Conservation (phyloP, 2,888 invertebrate genomes). For the Polydrusus tereticollis region DNA sequence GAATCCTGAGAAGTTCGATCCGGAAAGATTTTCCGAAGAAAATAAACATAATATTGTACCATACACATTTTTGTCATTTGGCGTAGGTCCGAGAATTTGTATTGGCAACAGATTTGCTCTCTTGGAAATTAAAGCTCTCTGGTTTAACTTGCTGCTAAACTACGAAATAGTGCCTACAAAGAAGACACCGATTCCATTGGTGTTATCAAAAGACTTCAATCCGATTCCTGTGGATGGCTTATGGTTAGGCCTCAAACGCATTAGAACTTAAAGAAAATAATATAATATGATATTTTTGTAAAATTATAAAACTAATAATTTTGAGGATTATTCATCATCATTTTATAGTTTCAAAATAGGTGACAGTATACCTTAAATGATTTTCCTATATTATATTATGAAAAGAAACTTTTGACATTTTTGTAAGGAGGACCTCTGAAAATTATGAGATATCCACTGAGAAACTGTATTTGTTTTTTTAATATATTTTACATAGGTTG, state of each 20-base stretch:
- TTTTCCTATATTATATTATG: no score
- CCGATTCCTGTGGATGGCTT: slow-evolving; percentile 54
- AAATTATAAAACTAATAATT: no score
- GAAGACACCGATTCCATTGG: slow-evolving; percentile 32
- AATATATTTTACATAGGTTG: no score
- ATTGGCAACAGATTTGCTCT: slow-evolving; percentile 53
- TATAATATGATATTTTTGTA: no score
- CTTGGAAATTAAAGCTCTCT: slow-evolving; percentile 50
- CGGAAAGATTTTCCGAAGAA: slow-evolving; percentile 44
- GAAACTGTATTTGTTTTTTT: no score
- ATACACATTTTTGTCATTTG: slow-evolving; percentile 70
- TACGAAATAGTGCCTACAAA: slow-evolving; percentile 57
- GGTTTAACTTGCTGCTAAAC: slow-evolving; percentile 56
- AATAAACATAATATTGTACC: slow-evolving; percentile 66
- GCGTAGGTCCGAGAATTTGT: slow-evolving; percentile 68
- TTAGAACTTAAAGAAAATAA: neutral
- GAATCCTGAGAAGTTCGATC: neutral
- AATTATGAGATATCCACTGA: no score
- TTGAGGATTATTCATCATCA: no score
- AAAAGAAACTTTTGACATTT: no score
- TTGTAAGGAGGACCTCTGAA: no score
- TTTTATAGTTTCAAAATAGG: no score
- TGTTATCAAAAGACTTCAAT: neutral
- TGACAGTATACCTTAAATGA: no score
- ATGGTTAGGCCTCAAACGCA: slow-evolving; percentile 56